Percentiles rank a stretch among this genome's conserved stretches.
These are phyloP conservation scores for Rhinella marina DNA, from an alignment of 2,797 vertebrate genomes.

Conservation along the genomic window DNA sequence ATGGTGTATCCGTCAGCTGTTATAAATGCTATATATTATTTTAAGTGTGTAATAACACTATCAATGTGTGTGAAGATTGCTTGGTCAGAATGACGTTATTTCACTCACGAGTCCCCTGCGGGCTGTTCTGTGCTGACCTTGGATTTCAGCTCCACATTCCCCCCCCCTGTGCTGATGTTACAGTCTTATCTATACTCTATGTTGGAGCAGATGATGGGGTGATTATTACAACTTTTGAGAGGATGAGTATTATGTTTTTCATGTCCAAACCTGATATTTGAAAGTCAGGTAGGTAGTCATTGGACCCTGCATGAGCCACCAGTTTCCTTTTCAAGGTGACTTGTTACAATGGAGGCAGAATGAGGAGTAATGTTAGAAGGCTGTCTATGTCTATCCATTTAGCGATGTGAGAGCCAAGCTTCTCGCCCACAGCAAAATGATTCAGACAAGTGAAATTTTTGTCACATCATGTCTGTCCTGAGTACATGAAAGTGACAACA, in stretches of 20 bases:
- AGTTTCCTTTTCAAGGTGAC: constrained; percentile 49
- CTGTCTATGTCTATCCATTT: constrained; percentile 24
- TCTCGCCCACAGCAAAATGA: constrained; percentile 15
- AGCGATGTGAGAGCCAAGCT: constrained; percentile 26
- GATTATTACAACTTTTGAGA: constrained; percentile 42
- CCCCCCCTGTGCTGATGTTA: constrained; percentile 9
- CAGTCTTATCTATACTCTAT: neutral
- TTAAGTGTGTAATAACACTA: neutral
- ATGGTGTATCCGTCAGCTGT: neutral
- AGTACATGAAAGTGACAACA: constrained; percentile 19
- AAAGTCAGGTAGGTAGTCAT: constrained; percentile 40
- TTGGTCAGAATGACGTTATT: constrained; percentile 11
- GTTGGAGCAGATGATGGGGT: constrained; percentile 30
- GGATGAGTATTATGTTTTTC: neutral
- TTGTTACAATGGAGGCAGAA: constrained; percentile 28
- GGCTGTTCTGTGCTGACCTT: constrained; percentile 32
- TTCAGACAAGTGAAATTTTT: constrained; percentile 31
- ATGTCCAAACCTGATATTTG: constrained; percentile 19
- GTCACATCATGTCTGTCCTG: constrained; percentile 12
- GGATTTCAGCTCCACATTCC: constrained; percentile 20
- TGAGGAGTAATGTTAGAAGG: constrained; percentile 24
- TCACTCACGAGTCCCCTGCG: neutral
- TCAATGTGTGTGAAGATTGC: neutral
- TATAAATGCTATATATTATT: neutral
- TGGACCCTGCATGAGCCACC: constrained; percentile 20